These are phyloP conservation scores for Neoniphon sammara DNA, from an alignment of 2,797 vertebrate species.

Conservation along the genomic window DNA sequence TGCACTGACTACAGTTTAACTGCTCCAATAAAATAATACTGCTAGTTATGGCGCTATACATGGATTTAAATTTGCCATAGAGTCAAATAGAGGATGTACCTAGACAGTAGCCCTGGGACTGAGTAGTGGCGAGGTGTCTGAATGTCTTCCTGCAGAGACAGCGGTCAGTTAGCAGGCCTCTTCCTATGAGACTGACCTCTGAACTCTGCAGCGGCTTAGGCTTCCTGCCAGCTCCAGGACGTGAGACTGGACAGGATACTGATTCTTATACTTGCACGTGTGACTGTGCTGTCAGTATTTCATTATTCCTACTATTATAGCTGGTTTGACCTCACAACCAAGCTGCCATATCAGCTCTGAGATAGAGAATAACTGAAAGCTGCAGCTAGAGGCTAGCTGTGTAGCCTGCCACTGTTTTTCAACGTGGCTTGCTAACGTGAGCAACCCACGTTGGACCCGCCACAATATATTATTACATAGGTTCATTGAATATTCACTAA, in stretches of 20 bases:
- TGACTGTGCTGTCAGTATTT: neutral
- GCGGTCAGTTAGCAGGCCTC: conserved; percentile 31
- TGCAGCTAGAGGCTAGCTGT: too few species aligned
- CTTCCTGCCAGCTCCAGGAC: conserved; percentile 65
- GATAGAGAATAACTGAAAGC: too few species aligned
- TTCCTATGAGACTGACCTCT: conserved; percentile 82
- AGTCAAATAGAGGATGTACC: conserved; percentile 18
- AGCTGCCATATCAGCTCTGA: too few species aligned
- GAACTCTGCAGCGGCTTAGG: conserved; percentile 52
- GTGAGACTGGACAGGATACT: conserved; percentile 32
- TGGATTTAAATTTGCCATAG: neutral
- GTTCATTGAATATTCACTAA: too few species aligned
- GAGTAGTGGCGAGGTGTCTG: conserved; percentile 8
- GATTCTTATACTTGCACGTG: neutral
- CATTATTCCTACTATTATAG: neutral
- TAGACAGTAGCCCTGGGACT: neutral
- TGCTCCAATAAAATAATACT: too few species aligned
- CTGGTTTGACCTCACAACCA: neutral
- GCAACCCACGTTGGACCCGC: too few species aligned
- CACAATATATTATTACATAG: too few species aligned
- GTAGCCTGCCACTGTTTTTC: too few species aligned
- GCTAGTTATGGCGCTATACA: too few species aligned
- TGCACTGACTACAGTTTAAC: too few species aligned
- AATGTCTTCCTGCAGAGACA: conserved; percentile 68
- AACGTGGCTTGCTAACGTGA: too few species aligned